These are phyloP conservation scores for Brienomyrus brachyistius DNA, from an alignment of 2,113 vertebrate species.

Conservation along the genomic window DNA sequence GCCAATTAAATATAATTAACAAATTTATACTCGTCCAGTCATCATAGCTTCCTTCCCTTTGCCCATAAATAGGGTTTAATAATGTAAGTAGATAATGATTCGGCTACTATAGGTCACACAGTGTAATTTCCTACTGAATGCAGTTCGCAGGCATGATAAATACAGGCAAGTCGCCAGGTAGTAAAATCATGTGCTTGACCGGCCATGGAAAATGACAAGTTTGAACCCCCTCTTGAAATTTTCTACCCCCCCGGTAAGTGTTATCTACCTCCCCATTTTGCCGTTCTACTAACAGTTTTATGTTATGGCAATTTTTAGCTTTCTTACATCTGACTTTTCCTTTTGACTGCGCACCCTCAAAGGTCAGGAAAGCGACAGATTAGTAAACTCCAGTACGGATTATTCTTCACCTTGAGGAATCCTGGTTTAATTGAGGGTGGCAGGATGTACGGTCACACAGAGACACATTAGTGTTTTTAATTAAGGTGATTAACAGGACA, in stretches of 20 bases:
- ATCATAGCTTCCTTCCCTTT: neutral
- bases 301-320: neutral
- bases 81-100: neutral
- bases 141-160: neutral
- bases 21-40: neutral
- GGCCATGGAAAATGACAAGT: neutral
- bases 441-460: neutral
- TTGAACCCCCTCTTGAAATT: neutral
- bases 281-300: neutral
- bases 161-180: neutral
- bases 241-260: neutral
- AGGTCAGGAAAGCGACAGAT: neutral
- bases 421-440: neutral
- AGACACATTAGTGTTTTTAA: conserved; percentile 5
- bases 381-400: neutral
- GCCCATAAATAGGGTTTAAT: neutral
- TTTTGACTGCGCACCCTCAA: neutral
- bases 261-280: neutral
- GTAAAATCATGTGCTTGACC: neutral
- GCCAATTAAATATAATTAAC: neutral
- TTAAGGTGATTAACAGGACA: neutral
- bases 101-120: neutral
- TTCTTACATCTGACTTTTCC: neutral
- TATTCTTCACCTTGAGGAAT: neutral
- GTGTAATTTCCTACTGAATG: neutral